A percentile compares a stretch with the other conserved stretches of the same genome.
Conservation (phyloP, 1,140 invertebrate genomes). For the Goniozus legneri region DNA sequence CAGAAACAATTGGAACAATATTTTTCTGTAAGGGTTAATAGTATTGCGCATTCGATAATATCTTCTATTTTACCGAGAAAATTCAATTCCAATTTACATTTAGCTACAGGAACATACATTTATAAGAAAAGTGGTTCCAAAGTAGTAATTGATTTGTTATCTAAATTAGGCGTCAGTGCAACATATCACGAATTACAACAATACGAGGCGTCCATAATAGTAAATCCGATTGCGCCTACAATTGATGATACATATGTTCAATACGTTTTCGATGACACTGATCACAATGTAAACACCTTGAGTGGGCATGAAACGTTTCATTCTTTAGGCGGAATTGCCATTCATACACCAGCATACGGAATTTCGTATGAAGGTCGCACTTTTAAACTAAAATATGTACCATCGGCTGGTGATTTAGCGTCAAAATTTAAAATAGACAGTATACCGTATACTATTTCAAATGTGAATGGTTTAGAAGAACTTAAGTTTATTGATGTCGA, state of each 20-base stretch:
- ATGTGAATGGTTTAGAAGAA: neutral
- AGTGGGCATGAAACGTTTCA: constrained; percentile 25
- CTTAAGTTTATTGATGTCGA: constrained; percentile 1
- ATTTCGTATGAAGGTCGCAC: neutral
- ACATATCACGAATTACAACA: neutral
- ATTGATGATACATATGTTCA: constrained; percentile 1
- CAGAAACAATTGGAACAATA: neutral
- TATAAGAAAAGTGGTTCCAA: neutral
- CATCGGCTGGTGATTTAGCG: neutral
- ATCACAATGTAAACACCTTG: constrained; percentile 20
- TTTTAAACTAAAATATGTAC: constrained; percentile 4
- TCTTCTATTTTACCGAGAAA: neutral
- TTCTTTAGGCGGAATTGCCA: constrained; percentile 20
- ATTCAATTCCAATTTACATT: neutral
- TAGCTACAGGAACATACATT: neutral
- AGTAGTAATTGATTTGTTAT: neutral
- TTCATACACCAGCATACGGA: constrained; percentile 12
- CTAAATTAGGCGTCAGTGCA: neutral
- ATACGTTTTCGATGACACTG: constrained; percentile 23
- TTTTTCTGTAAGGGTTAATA: neutral
- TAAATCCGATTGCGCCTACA: neutral
- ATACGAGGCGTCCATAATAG: neutral
- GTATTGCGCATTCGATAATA: too few species aligned
- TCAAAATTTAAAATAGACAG: neutral
- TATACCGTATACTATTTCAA: neutral